Evolutionary conservation across 2,113 vertebrate species (phyloP), one percentile per base, ranked within the genome.

Genomic region (Cyprinodon brontotheroides): DNA sequence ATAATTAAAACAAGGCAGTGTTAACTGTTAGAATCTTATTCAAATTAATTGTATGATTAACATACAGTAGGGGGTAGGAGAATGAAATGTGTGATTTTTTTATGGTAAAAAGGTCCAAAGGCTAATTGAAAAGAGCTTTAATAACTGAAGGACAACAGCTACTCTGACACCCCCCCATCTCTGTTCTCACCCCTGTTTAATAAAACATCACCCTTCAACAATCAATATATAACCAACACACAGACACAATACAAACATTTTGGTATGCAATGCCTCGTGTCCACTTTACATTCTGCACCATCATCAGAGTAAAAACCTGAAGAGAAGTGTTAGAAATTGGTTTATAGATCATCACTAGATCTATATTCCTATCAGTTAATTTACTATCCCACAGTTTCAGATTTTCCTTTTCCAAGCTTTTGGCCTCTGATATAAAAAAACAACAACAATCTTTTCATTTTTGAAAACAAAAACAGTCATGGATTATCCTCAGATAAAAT

Each of bases 191-290:
- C 60, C 74, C 83, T 84, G 66, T 85, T 91, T 80, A 89, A 89
- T 93, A 91, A 92, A 88, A 91, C 87, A 91, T 92, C 63, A 72
- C 11, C 64, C 47, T 62, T 68, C 71, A 53, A 39, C 20, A 45
- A 90, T 92, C 89, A 57, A 88, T 84, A 83, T 43, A 65, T 41
- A n/a, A 71, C 77, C 59, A 72, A 78, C 68, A 70, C 65, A 1
- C 3, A 82, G 29, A 74, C 53, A 72, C 75, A 78, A 13, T 70
- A 45, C 70, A 80, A 22, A 81, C 59, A 69, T 4, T 29, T 22
- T 39, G 22, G 53, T 41, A 47, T 71, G 60, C 71, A 43, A 38
- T 22, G 11, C 22, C 37, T 66, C 67, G 38, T 13, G 22, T 63
- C 57, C 43, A 36, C 65, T 85, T 83, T 76, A 67, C 74, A 87